Base-by-base conservation (phyloP, 2,888 invertebrate species). In the Syrphus vitripennis region DNA sequence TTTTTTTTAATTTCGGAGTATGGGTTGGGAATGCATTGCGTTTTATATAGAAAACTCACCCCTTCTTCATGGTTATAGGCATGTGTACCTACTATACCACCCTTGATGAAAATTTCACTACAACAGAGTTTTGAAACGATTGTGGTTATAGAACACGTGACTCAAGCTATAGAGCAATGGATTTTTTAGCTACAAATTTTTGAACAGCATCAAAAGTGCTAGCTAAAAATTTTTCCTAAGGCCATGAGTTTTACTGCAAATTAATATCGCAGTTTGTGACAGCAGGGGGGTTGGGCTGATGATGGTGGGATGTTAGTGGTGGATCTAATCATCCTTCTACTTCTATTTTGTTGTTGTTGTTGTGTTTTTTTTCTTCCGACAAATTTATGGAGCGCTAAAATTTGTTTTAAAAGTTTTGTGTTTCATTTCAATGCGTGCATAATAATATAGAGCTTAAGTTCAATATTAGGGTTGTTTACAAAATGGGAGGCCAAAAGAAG, bases 361-460 rank as follows among this genome's bases (percentile, higher is more conserved):
- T 45, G 5, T 16, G 9, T n/a, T 42, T 21, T 19, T 16, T 61
- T n/a, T 19, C 21, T 7, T 63, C 45, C 12, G 45, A 55, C 53
- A 78, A 86, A 86, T 86, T 86, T 78, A 86, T 86, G 82, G 77
- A 81, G 82, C 82, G 65, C 71, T 82, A 74, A 77, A 86, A 86
- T 86, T 78, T 78, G 77, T 61, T 86, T 53, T 45, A 31, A 65
- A 86, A 81, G 37, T 55, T 77, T 65, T 45, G 34, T 45, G 34
- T 61, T 74, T 53, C 42, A 48, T 53, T 45, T 55, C 48, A 72
- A 45, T 34, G 63, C 40, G 74, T 53, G 63, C 10, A n/a, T 37
- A 37, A n/a, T 37, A 37, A 45, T 63, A 12, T 31, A 10, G 5
- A 65, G 67, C 65, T 69, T 42, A 53, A 42, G 53, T 69, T 77